phyloP scores from a whole-genome alignment of 2,888 invertebrate genomes.

The Brenthis daphne region DNA sequence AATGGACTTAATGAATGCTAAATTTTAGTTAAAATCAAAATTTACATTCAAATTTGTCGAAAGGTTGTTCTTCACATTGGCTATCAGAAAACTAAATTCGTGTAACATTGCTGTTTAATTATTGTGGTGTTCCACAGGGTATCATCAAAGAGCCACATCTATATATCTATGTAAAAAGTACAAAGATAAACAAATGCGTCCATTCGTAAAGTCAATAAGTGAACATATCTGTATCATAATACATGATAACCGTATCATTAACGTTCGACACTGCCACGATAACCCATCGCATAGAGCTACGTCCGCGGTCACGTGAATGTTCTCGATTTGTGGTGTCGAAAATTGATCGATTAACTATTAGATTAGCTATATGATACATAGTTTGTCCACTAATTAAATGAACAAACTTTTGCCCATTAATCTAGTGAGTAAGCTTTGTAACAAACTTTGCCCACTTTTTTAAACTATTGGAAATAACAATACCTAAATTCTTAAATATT shows the following conservation, averaged over 20 bases:
- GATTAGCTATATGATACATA: background rate
- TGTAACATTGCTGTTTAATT: background rate
- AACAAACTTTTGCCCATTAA: no score
- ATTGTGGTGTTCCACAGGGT: slow-evolving; percentile 5
- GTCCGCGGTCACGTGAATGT: slow-evolving; percentile 35
- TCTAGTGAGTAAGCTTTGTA: no score
- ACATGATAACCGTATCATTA: slow-evolving; percentile 34
- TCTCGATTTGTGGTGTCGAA: slow-evolving; percentile 18
- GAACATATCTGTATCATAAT: slow-evolving; percentile 39
- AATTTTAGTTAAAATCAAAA: no score
- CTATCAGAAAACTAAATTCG: background rate
- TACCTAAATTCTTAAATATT: no score
- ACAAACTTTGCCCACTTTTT: no score
- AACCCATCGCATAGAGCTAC: slow-evolving; percentile 32
- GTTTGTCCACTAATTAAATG: background rate
- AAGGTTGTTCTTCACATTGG: no score
- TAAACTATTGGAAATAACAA: no score
- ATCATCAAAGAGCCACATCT: slow-evolving; percentile 14
- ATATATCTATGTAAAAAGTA: slow-evolving; percentile 25
- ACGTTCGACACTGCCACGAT: slow-evolving; percentile 35
- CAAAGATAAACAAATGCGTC: slow-evolving; percentile 27
- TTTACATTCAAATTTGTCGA: no score
- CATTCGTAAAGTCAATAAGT: slow-evolving; percentile 33
- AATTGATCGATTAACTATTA: background rate
- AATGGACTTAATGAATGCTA: no score